Base-by-base conservation (phyloP, 1,140 invertebrate species). In the Drosophila sp. region DNA sequence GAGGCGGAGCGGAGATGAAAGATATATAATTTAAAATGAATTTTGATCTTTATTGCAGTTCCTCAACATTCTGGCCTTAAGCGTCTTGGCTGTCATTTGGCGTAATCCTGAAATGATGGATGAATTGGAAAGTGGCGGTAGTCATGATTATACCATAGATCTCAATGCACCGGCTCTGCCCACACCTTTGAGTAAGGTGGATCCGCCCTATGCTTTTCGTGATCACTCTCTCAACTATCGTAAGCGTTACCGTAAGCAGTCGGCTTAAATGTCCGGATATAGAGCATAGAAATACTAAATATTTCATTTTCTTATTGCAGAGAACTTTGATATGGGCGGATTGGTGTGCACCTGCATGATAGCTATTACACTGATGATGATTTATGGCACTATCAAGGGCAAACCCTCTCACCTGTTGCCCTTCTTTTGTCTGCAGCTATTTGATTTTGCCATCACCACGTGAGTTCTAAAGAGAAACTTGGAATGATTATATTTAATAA, bases 361-460 rank as follows among this genome's bases (percentile, higher is more conserved):
- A 86, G 94, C 95, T 32, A 96, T 97, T 57, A 96, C 96, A 3
- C 91, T 97, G 38, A 94, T 97, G 92, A 94, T 98, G 93, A 95
- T 97, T 29, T 97, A 97, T 92, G 97, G 96, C 67, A 95, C 96
- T 4, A 93, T 96, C 17, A 94, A 96, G 91, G 96, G 95, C 44
- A 96, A 96, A 85, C 96, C 96, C 0, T 95, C 95, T 0, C 96
- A 97, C 91, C 92, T 98, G 56, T 93, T 98, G 92, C 97, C 97
- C 2, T 97, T 97, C 93, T 97, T 98, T 93, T 97, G 96, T 79
- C 93, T 97, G 1, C 96, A 97, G 93, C 94, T 97, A 41, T 97
- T 97, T 92, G 96, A 97, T 92, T 97, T 97, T 93, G 96, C 96
- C 73, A 95, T 97, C 67, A 96, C 96, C 60, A 95, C 95, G 96